These are phyloP conservation scores for Aphidoletes aphidimyza DNA, from an alignment of 2,888 invertebrate species.

Conservation along the genomic window DNA sequence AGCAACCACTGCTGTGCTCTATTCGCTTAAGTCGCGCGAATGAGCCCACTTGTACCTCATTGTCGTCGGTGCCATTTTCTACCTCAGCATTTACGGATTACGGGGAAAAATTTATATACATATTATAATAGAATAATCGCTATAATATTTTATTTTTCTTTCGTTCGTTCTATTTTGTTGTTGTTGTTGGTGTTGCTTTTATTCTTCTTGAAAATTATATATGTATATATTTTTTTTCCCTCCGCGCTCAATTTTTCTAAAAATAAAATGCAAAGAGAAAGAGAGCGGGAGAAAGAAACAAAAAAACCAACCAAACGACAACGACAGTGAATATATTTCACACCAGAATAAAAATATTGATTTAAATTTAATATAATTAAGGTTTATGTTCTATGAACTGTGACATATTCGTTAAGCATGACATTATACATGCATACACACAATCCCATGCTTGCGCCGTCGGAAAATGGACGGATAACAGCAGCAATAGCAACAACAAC, in stretches of 20 bases:
- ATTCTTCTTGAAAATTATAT: no score
- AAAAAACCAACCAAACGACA: background rate
- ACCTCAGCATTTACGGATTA: no score
- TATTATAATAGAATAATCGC: slow-evolving; percentile 10
- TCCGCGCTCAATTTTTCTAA: no score
- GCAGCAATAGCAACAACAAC: background rate
- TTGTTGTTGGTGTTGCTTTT: no score
- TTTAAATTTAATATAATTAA: slow-evolving; percentile 46
- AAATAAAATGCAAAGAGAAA: no score
- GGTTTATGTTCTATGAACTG: slow-evolving; percentile 47
- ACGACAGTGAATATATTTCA: slow-evolving; percentile 32
- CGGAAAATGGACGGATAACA: no score
- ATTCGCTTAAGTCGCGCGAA: slow-evolving; percentile 24
- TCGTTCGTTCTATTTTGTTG: no score
- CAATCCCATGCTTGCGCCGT: no score
- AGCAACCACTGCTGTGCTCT: background rate
- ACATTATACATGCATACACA: slow-evolving; percentile 19
- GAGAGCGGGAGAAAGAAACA: background rate
- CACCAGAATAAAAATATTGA: slow-evolving; percentile 51
- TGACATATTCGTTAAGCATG: slow-evolving; percentile 48
- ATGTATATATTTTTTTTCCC: no score
- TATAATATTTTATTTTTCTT: slow-evolving; percentile 27
- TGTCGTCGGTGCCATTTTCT: no score
- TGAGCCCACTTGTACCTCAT: no score
- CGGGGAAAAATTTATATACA: no score